These are phyloP conservation scores for Scelioninae gen. 1 DNA, from an alignment of 2,888 invertebrate species.

Conservation along the genomic window DNA sequence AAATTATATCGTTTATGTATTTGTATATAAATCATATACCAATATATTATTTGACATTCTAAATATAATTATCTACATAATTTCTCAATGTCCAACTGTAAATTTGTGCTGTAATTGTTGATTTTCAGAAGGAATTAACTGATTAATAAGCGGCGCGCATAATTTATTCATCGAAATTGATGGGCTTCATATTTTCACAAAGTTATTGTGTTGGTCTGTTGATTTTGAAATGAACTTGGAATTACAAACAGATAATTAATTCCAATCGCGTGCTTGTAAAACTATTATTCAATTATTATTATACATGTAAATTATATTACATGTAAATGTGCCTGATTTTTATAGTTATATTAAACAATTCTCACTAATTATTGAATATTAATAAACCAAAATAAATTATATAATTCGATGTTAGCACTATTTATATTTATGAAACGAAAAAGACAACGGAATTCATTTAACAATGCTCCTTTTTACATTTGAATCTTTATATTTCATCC, in stretches of 20 bases:
- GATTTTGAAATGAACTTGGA: conserved; percentile 1
- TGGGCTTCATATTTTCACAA: conserved; percentile 20
- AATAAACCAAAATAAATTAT: too few relatives aligned
- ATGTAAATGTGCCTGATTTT: background rate
- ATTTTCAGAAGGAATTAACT: conserved; percentile 27
- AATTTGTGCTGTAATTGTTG: conserved; percentile 32
- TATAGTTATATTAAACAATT: too few relatives aligned
- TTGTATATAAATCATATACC: too few relatives aligned
- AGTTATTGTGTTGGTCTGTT: conserved; percentile 29
- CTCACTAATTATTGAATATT: too few relatives aligned
- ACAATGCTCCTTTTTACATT: background rate
- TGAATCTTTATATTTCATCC: conserved; percentile 5
- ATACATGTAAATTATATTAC: too few relatives aligned
- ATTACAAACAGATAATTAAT: conserved; percentile 40
- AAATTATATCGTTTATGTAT: too few relatives aligned
- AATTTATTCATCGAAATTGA: conserved; percentile 42
- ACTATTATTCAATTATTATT: conserved; percentile 16
- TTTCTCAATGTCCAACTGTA: conserved; percentile 2
- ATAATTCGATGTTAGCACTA: too few relatives aligned
- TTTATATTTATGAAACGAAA: too few relatives aligned
- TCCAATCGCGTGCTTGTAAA: conserved; percentile 10
- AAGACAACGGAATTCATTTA: too few relatives aligned
- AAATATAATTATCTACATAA: background rate
- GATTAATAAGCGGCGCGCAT: conserved; percentile 30
- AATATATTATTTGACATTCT: background rate